Evolutionary conservation across 2,797 vertebrate species (phyloP).

Genomic region (Eidolon dupreanum): DNA sequence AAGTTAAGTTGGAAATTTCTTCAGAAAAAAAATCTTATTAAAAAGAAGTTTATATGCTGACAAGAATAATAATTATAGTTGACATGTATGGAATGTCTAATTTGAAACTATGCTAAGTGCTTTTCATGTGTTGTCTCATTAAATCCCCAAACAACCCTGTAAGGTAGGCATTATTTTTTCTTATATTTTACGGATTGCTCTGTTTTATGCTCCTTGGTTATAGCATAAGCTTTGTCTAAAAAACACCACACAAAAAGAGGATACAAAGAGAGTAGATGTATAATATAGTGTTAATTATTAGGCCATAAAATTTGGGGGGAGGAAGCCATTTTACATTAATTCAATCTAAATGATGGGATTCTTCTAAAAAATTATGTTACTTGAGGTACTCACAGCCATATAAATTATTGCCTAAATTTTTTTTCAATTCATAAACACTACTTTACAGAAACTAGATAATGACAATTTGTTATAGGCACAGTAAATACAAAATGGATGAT

Average conservation of each 20-base stretch:
- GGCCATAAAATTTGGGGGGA: background rate
- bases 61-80: background rate
- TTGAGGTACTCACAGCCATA: background rate
- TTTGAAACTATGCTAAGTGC: background rate
- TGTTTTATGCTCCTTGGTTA: background rate
- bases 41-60: background rate
- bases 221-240: background rate
- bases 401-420: background rate
- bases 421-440: background rate
- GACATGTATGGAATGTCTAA: background rate
- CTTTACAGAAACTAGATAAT: background rate
- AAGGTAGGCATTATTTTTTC: background rate
- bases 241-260: background rate
- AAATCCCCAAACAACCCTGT: background rate
- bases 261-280: background rate
- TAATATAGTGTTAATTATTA: background rate
- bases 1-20: background rate
- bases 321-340: background rate
- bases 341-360: background rate
- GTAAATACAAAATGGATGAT: background rate
- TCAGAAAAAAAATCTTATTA: background rate
- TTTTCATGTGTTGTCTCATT: background rate
- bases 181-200: background rate
- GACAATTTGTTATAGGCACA: background rate
- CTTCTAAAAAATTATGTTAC: conserved; percentile 15